Conservation (phyloP, 53 echinoderm and acorn worm genomes). For the Holothuria leucospilota region DNA sequence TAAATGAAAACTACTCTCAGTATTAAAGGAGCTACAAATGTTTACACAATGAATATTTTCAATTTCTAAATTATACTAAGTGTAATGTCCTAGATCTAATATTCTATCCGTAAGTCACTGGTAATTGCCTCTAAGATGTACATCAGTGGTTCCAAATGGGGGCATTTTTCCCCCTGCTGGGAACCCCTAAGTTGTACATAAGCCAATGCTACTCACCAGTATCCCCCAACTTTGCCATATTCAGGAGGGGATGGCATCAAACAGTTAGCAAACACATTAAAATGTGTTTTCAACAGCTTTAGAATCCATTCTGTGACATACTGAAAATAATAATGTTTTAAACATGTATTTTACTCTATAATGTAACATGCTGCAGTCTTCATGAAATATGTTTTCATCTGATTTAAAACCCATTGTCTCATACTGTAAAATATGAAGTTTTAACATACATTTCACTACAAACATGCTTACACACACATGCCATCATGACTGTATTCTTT, state of each 20-base stretch:
- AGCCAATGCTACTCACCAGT: conserved; percentile 72
- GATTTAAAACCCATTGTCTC: too few relatives aligned
- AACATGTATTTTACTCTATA: not conserved
- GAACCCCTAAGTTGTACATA: too few relatives aligned
- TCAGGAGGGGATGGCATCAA: conserved; percentile 91
- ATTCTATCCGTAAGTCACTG: too few relatives aligned
- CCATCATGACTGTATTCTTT: not conserved
- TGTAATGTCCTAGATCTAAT: too few relatives aligned
- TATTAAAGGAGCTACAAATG: too few relatives aligned
- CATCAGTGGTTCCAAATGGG: too few relatives aligned
- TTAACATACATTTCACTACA: not conserved
- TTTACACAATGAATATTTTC: too few relatives aligned
- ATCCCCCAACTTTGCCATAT: conserved; percentile 91
- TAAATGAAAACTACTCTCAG: too few relatives aligned
- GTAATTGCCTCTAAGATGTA: too few relatives aligned
- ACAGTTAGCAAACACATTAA: conserved; percentile 90
- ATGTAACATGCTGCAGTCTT: not conserved
- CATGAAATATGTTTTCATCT: not conserved
- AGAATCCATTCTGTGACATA: conserved; percentile 90
- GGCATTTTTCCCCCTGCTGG: too few relatives aligned
- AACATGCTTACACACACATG: too few relatives aligned
- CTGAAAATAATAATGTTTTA: conserved; percentile 31
- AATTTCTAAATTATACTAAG: too few relatives aligned
- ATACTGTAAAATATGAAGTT: not conserved
- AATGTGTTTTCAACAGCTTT: conserved; percentile 79